These are phyloP conservation scores for Ailurus styani DNA, from an alignment of 2,113 vertebrate genomes.

Conservation along the genomic window DNA sequence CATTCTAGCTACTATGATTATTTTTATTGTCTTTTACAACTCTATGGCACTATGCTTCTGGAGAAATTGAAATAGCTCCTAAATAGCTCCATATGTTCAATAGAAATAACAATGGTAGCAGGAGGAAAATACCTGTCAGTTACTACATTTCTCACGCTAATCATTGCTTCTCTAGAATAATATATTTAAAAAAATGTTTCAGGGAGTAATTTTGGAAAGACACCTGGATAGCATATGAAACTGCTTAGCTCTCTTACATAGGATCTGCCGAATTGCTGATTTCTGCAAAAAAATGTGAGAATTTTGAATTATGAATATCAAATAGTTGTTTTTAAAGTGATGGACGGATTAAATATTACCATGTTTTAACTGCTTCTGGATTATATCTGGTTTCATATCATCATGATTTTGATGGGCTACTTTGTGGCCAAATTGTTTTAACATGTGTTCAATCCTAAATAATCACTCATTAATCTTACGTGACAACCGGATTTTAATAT, in stretches of 20 bases:
- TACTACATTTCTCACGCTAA: not conserved
- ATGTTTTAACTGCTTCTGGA: slow-evolving; percentile 22
- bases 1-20: not conserved
- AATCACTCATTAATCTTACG: slow-evolving; percentile 52
- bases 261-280: not conserved
- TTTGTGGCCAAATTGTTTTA: not conserved
- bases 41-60: not conserved
- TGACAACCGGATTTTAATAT: slow-evolving; percentile 55
- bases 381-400: not conserved
- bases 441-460: slow-evolving; percentile 39
- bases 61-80: not conserved
- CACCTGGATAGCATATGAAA: not conserved
- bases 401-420: not conserved
- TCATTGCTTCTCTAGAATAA: slow-evolving; percentile 1
- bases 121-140: not conserved
- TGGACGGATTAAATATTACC: slow-evolving; percentile 30
- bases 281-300: not conserved
- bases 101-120: not conserved
- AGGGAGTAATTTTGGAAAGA: not conserved
- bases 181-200: not conserved
- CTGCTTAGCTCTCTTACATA: not conserved
- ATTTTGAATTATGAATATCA: not conserved
- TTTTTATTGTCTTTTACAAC: not conserved
- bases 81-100: not conserved
- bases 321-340: slow-evolving; percentile 49